Evolutionary conservation across 2,797 vertebrate species (phyloP).

Genomic region (Tauraco hartlaubi): DNA sequence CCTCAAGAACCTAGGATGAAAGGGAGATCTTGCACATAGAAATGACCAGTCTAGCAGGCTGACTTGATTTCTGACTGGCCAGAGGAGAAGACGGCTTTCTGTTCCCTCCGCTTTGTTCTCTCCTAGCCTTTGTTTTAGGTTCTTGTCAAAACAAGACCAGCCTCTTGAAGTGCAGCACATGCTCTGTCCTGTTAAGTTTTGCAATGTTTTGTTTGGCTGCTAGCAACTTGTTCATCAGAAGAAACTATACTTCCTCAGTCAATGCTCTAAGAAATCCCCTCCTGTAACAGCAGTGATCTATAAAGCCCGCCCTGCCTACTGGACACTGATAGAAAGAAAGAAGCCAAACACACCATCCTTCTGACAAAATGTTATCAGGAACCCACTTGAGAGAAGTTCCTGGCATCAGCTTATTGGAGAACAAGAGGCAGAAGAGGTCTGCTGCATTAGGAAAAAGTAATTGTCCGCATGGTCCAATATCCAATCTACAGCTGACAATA

Average conservation of each 20-base stretch:
- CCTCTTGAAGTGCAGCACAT: background rate
- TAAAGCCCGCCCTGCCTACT: background rate
- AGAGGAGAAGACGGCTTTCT: background rate
- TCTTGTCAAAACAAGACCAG: constrained; percentile 44
- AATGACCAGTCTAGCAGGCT: background rate
- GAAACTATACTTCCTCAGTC: background rate
- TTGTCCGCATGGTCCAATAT: background rate
- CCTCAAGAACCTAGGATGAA: background rate
- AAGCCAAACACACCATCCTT: background rate
- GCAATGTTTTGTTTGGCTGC: constrained; percentile 52
- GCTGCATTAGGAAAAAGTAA: background rate
- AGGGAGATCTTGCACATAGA: background rate
- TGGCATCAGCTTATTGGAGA: background rate
- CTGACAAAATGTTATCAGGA: background rate
- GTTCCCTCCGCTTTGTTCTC: background rate
- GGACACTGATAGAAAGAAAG: constrained; percentile 1
- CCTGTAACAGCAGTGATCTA: background rate
- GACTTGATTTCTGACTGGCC: background rate
- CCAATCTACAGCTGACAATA: background rate
- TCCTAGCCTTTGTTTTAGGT: constrained; percentile 18
- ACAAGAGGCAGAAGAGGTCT: background rate
- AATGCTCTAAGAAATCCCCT: background rate
- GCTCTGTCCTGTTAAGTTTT: constrained; percentile 36
- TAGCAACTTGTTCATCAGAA: constrained; percentile 2
- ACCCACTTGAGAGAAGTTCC: background rate